These are phyloP conservation scores for Falco concolor DNA, from an alignment of 2,797 vertebrate genomes.

Conservation along the genomic window DNA sequence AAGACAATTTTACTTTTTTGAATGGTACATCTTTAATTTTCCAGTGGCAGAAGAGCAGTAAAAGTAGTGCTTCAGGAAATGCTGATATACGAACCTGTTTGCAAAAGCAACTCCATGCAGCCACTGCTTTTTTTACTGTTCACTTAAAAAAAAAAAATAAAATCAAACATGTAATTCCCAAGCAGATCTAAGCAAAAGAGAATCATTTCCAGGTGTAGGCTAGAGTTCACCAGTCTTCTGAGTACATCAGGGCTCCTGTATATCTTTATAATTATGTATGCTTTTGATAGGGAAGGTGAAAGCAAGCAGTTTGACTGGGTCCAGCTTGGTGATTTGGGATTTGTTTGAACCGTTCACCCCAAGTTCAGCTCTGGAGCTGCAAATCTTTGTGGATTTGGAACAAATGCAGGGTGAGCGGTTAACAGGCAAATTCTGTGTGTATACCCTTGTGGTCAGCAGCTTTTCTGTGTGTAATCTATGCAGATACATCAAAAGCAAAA, in stretches of 20 bases:
- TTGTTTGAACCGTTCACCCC: not conserved
- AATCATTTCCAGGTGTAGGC: not conserved
- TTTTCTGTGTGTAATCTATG: not conserved
- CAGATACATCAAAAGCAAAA: not conserved
- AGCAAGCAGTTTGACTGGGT: not conserved
- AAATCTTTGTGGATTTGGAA: not conserved
- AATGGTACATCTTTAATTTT: not conserved
- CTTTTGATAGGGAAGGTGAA: slow-evolving; percentile 4
- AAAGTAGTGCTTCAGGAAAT: not conserved
- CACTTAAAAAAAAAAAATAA: not conserved
- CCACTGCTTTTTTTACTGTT: not conserved
- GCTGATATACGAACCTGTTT: not conserved
- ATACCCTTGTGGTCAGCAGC: not conserved
- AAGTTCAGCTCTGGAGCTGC: not conserved
- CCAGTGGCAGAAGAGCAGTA: not conserved
- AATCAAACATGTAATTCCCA: not conserved
- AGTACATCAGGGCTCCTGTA: not conserved
- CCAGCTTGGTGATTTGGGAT: not conserved
- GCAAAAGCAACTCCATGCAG: not conserved
- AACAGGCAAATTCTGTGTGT: not conserved
- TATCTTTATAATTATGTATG: not conserved
- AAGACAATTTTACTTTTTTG: not conserved
- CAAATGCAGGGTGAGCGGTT: not conserved
- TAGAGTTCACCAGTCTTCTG: not conserved
- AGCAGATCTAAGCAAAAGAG: not conserved